Conservation (phyloP, 2,113 vertebrate species). For the Dolichotis patagonum region DNA sequence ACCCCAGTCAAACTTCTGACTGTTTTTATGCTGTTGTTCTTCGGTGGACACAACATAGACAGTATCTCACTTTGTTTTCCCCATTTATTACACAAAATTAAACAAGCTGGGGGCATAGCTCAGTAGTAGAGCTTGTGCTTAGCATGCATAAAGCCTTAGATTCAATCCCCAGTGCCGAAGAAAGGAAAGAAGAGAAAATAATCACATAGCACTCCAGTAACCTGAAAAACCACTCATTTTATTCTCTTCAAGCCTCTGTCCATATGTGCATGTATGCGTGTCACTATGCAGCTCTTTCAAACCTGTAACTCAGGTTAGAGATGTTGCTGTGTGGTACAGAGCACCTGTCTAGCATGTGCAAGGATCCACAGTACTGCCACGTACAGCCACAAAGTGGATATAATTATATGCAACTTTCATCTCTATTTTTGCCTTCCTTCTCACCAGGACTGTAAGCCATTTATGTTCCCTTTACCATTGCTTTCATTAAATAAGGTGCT, state of each 20-base stretch:
- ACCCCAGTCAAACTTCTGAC: neutral
- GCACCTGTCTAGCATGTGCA: neutral
- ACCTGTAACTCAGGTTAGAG: neutral
- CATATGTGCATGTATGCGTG: neutral
- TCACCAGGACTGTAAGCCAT: neutral
- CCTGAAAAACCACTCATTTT: constrained; percentile 20
- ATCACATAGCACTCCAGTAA: constrained; percentile 14
- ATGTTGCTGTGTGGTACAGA: neutral
- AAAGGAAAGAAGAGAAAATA: neutral
- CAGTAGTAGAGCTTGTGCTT: neutral
- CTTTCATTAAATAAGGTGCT: neutral
- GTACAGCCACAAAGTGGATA: neutral
- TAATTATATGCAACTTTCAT: neutral
- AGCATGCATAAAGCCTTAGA: neutral
- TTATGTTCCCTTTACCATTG: neutral
- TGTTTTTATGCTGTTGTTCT: constrained; percentile 32
- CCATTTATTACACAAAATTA: constrained; percentile 16
- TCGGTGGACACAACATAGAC: constrained; percentile 14
- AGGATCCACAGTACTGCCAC: neutral
- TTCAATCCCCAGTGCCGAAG: neutral
- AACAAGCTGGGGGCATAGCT: neutral
- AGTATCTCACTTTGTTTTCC: constrained; percentile 11
- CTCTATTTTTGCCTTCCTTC: neutral
- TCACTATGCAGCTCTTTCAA: constrained; percentile 18
- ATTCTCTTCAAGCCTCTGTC: neutral